Evolutionary conservation across 2,113 vertebrate genomes (phyloP).

Genomic region (Nothobranchius kuhntae): DNA sequence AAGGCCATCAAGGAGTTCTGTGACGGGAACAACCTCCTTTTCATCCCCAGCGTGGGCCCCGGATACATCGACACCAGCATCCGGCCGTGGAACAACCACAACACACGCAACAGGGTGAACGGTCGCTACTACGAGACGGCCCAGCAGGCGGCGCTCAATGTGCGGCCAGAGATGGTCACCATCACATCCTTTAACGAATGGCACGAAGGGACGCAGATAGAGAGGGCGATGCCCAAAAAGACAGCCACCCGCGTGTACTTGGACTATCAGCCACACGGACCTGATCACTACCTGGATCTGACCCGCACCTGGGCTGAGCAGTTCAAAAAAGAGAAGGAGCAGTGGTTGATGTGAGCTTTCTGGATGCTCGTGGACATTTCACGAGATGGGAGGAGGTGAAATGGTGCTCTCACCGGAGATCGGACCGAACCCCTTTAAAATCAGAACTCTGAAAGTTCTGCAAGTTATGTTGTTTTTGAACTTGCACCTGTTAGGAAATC

Average conservation of each 20-base stretch:
- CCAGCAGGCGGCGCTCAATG: constrained; percentile 85
- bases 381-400: not conserved
- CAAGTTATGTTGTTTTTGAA: not conserved
- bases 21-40: constrained; percentile 87
- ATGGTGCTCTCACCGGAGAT: too few relatives aligned
- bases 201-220: constrained; percentile 93
- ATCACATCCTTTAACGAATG: constrained; percentile 92
- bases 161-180: constrained; percentile 85
- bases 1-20: constrained; percentile 89
- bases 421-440: too few relatives aligned
- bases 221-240: constrained; percentile 87
- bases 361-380: not conserved
- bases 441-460: not conserved
- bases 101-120: constrained; percentile 88
- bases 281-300: constrained; percentile 86
- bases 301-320: constrained; percentile 88
- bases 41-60: constrained; percentile 89
- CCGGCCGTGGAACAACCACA: constrained; percentile 93
- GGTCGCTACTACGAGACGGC: constrained; percentile 92
- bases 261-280: constrained; percentile 87
- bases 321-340: constrained; percentile 90
- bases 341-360: constrained; percentile 84
- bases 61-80: constrained; percentile 89
- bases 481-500: not conserved
- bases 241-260: constrained; percentile 84